Conservation (phyloP, 2,888 invertebrate species). For the Saturnia japonica region DNA sequence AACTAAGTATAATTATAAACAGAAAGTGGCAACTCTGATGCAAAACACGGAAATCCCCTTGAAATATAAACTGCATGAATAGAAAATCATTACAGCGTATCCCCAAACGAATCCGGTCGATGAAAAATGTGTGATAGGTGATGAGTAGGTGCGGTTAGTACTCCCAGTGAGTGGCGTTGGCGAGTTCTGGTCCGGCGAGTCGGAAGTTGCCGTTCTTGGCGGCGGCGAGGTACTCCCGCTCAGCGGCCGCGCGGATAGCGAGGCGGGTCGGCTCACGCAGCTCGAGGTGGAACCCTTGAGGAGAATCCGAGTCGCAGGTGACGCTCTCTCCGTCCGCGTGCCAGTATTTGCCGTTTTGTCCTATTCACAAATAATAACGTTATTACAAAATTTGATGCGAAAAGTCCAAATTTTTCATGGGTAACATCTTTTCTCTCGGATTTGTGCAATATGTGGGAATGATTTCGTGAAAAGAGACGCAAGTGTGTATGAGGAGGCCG, state of each 20-base stretch:
- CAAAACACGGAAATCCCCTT: background rate
- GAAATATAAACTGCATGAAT: background rate
- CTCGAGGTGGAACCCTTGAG: constrained; percentile 94
- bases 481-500: too few species aligned
- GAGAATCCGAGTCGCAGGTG: constrained; percentile 91
- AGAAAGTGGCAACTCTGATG: background rate
- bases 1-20: background rate
- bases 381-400: too few species aligned
- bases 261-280: constrained; percentile 95
- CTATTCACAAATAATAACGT: constrained; percentile 64
- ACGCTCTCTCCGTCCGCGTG: constrained; percentile 94
- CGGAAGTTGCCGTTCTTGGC: constrained; percentile 96
- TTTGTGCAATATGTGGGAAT: too few species aligned
- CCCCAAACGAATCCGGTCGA: background rate
- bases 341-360: constrained; percentile 97
- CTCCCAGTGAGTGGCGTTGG: constrained; percentile 95
- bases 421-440: too few species aligned
- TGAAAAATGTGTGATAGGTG: background rate
- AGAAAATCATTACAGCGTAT: background rate
- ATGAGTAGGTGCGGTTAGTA: constrained; percentile 82
- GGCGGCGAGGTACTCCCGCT: constrained; percentile 91
- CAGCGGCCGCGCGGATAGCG: constrained; percentile 90
- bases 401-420: too few species aligned
- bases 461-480: too few species aligned
- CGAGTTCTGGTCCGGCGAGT: constrained; percentile 89